Conservation (phyloP, 2,888 invertebrate genomes). For the Pollenia griseotomentosa region DNA sequence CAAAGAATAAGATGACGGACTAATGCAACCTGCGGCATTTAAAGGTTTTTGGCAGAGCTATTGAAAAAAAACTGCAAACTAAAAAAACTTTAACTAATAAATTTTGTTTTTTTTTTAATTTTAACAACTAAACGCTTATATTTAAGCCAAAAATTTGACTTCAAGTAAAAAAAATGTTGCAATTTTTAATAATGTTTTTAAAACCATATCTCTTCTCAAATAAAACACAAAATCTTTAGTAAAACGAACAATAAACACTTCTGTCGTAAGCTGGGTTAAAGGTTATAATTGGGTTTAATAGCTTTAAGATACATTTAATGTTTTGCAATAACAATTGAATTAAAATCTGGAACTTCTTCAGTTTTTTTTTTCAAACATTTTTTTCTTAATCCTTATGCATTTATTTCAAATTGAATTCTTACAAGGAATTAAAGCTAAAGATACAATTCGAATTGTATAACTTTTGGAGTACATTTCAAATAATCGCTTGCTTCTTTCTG, state of each 20-base stretch:
- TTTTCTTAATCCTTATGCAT: not conserved
- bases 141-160: constrained; percentile 36
- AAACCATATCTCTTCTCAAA: constrained; percentile 10
- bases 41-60: constrained; percentile 42
- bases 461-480: no score
- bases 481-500: no score
- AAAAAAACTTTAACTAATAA: constrained; percentile 24
- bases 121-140: constrained; percentile 10
- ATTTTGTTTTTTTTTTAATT: not conserved
- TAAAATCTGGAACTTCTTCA: not conserved
- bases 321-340: constrained; percentile 34
- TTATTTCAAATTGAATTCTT: no score
- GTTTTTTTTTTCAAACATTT: constrained; percentile 29
- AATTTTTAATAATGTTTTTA: constrained; percentile 36
- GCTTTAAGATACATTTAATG: not conserved
- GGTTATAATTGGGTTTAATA: constrained; percentile 54
- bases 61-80: constrained; percentile 12
- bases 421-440: no score
- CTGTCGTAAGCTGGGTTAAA: constrained; percentile 71
- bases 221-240: not conserved
- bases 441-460: no score
- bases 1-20: constrained; percentile 69
- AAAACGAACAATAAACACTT: constrained; percentile 66
- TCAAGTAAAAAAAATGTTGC: constrained; percentile 51
- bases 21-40: constrained; percentile 70